Percentiles rank a stretch among this genome's conserved stretches.
phyloP scores from a whole-genome alignment of 2,797 vertebrate species.

The Peromyscus aztecus region DNA sequence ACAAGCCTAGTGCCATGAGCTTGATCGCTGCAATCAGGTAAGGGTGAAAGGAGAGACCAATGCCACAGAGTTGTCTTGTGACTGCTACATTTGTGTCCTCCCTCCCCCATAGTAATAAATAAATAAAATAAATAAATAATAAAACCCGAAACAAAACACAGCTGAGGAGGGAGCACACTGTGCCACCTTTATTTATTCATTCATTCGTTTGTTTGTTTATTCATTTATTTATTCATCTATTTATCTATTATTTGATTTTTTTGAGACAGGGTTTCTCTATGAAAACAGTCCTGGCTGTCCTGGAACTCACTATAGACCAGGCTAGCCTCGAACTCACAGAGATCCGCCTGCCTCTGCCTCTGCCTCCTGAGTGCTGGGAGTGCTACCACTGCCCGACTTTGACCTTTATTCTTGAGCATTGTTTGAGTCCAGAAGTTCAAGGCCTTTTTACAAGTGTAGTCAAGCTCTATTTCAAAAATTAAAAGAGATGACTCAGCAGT shows the following conservation, averaged over 20 bases:
- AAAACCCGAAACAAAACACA: background rate
- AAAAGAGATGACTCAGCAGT: background rate
- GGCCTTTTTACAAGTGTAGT: background rate
- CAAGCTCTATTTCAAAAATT: background rate
- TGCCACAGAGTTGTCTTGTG: background rate
- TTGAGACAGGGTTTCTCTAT: too few relatives aligned
- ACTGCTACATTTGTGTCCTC: too few relatives aligned
- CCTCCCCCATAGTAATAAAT: background rate
- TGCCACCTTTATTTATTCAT: too few relatives aligned
- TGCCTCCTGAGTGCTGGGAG: too few relatives aligned
- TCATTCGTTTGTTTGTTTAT: too few relatives aligned
- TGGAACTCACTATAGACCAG: too few relatives aligned
- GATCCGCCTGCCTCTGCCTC: too few relatives aligned
- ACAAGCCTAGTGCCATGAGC: background rate
- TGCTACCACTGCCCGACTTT: too few relatives aligned
- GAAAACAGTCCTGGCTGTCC: too few relatives aligned
- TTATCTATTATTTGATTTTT: too few relatives aligned
- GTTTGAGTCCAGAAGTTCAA: background rate
- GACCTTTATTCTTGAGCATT: background rate
- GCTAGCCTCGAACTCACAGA: too few relatives aligned
- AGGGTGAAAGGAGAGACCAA: background rate
- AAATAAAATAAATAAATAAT: background rate
- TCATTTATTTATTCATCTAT: too few relatives aligned
- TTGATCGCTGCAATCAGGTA: background rate
- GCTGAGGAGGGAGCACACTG: background rate